These are phyloP conservation scores for Vicugna pacos DNA, from an alignment of 2,113 vertebrate genomes.

Conservation along the genomic window DNA sequence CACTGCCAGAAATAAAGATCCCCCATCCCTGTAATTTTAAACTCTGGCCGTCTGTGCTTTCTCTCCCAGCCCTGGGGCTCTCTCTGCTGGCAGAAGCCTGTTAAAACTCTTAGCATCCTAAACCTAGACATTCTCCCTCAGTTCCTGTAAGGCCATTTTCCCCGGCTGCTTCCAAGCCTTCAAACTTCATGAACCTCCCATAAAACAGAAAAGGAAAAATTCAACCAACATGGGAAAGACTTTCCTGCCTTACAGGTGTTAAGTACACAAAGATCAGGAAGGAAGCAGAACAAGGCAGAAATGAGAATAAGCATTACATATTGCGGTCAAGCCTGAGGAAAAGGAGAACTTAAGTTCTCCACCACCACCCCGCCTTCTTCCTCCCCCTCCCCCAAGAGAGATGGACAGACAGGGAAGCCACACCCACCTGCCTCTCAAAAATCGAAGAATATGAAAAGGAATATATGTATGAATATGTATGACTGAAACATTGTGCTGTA, in stretches of 20 bases:
- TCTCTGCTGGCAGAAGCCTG: conserved; percentile 69
- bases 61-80: conserved; percentile 50
- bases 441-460: neutral
- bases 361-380: neutral
- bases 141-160: neutral
- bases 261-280: neutral
- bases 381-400: neutral
- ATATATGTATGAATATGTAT: too few species aligned
- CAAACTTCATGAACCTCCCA: neutral
- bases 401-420: neutral
- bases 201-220: conserved; percentile 14
- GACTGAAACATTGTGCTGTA: neutral
- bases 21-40: neutral
- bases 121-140: neutral
- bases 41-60: neutral
- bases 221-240: neutral
- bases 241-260: neutral
- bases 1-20: neutral
- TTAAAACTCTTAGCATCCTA: neutral
- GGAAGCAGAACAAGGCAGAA: neutral
- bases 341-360: neutral
- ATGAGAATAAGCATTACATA: neutral
- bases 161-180: neutral
- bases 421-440: conserved; percentile 15
- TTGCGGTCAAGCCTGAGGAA: neutral